phyloP scores from a whole-genome alignment of 2,113 vertebrate genomes.

The Pituophis catenifer region DNA sequence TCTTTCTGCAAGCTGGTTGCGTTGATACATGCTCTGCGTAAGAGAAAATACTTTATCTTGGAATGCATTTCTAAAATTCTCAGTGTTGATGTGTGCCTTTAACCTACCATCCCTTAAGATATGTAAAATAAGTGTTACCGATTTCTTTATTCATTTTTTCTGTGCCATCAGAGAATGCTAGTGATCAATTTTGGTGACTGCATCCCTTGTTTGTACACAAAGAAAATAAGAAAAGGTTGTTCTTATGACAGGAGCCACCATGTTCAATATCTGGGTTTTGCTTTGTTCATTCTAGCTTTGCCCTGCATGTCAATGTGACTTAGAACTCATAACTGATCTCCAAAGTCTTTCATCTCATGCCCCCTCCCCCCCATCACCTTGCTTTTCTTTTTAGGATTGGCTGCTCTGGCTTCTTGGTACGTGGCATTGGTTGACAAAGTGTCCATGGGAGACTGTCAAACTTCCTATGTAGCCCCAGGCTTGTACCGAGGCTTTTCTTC shows the following conservation, averaged over 20 bases:
- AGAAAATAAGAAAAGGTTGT: neutral
- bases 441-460: slow-evolving; percentile 6
- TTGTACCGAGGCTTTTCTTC: too few relatives aligned
- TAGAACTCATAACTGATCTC: slow-evolving; percentile 1
- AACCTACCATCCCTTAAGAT: neutral
- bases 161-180: neutral
- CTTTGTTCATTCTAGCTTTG: slow-evolving; percentile 11
- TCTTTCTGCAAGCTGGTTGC: neutral
- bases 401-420: slow-evolving; percentile 18
- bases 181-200: slow-evolving; percentile 27
- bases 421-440: slow-evolving; percentile 3
- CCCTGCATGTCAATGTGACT: slow-evolving; percentile 7
- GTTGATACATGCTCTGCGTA: neutral
- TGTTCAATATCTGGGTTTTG: neutral
- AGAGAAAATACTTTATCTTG: neutral
- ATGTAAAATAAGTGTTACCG: neutral
- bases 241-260: neutral
- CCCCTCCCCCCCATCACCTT: neutral
- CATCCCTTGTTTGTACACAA: slow-evolving; percentile 2
- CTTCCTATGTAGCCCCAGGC: neutral
- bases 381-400: slow-evolving; percentile 22
- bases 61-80: neutral
- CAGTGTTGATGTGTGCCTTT: neutral
- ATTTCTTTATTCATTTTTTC: neutral
- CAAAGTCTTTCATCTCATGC: rapidly evolving